A percentile compares a stretch with the other conserved stretches of the same genome.
phyloP scores from a whole-genome alignment of 2,888 invertebrate genomes.

The Drosophila algonquin region DNA sequence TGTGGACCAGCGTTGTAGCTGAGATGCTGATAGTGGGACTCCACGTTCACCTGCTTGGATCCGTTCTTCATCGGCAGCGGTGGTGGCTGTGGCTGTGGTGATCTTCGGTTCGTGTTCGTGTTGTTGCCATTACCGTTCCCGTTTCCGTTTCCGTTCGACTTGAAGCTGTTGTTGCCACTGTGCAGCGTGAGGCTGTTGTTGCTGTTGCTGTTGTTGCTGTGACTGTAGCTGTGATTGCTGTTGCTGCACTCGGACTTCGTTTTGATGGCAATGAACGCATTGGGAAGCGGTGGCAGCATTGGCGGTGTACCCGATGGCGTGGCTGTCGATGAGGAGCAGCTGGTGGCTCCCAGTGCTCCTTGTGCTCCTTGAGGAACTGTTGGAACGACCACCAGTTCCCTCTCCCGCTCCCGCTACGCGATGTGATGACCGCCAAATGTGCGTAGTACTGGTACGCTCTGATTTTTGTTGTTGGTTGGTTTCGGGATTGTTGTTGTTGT shows the following conservation, averaged over 20 bases:
- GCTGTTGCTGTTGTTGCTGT: slow-evolving; percentile 59
- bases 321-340: slow-evolving; percentile 67
- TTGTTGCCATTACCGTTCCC: slow-evolving; percentile 58
- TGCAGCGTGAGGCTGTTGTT: slow-evolving; percentile 66
- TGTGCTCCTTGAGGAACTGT: slow-evolving; percentile 57
- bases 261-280: slow-evolving; percentile 79
- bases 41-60: slow-evolving; percentile 53
- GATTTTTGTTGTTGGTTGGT: slow-evolving; percentile 46
- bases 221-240: slow-evolving; percentile 46
- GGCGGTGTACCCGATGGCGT: slow-evolving; percentile 80
- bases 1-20: slow-evolving; percentile 61
- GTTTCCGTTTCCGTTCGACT: slow-evolving; percentile 70
- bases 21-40: slow-evolving; percentile 71
- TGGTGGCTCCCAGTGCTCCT: slow-evolving; percentile 56
- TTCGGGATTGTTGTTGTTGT: slow-evolving; percentile 24
- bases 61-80: slow-evolving; percentile 79
- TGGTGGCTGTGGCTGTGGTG: slow-evolving; percentile 64
- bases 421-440: slow-evolving; percentile 84
- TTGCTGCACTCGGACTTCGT: slow-evolving; percentile 60
- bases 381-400: slow-evolving; percentile 80
- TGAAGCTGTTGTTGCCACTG: slow-evolving; percentile 71
- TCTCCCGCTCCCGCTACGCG: slow-evolving; percentile 84
- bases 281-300: slow-evolving; percentile 79
- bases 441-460: slow-evolving; percentile 84
- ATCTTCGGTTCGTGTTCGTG: slow-evolving; percentile 72